phyloP scores from a whole-genome alignment of 2,888 invertebrate genomes.

The Chaetogeoica ovagalla region DNA sequence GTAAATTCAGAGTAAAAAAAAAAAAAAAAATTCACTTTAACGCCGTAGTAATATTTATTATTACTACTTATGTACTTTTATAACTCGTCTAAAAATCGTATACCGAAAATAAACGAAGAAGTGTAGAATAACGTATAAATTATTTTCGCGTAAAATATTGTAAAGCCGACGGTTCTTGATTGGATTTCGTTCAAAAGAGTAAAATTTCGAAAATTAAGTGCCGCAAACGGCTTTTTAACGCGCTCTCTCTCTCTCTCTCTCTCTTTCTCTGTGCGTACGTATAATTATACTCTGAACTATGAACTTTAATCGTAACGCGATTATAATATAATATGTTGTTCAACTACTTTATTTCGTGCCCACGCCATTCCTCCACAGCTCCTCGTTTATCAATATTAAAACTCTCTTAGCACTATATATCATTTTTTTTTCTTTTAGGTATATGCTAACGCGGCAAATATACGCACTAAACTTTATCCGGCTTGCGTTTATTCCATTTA shows the following conservation, averaged over 20 bases:
- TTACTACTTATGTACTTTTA: no score
- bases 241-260: no score
- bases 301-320: slow-evolving; percentile 42
- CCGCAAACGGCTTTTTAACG: slow-evolving; percentile 34
- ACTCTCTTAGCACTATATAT: slow-evolving; percentile 21
- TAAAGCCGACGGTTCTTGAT: slow-evolving; percentile 24
- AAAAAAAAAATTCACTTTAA: no score
- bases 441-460: slow-evolving; percentile 8
- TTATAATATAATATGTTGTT: slow-evolving; percentile 20
- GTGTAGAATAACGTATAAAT: background rate
- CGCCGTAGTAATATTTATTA: no score
- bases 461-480: slow-evolving; percentile 21
- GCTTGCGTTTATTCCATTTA: background rate
- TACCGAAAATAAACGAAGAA: no score
- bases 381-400: slow-evolving; percentile 47
- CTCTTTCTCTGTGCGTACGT: background rate
- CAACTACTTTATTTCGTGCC: slow-evolving; percentile 31
- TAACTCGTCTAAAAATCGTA: background rate
- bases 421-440: slow-evolving; percentile 16
- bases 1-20: no score
- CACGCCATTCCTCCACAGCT: background rate
- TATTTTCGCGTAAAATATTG: slow-evolving; percentile 1
- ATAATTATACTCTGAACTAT: slow-evolving; percentile 40
- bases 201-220: slow-evolving; percentile 3
- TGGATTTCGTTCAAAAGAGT: slow-evolving; percentile 28